These are phyloP conservation scores for Limenitis camilla DNA, from an alignment of 2,888 invertebrate genomes.

Conservation along the genomic window DNA sequence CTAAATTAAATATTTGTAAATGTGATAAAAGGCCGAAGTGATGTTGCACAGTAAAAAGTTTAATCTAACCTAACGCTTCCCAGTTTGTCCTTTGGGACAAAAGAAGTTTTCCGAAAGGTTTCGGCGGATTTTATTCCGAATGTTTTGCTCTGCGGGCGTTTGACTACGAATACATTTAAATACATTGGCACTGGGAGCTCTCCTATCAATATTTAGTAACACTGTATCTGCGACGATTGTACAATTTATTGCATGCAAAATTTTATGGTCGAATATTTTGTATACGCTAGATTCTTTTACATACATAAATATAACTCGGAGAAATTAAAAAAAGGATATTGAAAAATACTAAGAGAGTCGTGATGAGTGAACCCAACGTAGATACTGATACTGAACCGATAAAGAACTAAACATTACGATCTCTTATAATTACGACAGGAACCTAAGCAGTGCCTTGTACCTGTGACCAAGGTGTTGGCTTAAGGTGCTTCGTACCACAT, in stretches of 20 bases:
- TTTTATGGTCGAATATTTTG: too few species aligned
- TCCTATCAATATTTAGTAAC: slow-evolving; percentile 8
- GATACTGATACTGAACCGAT: too few species aligned
- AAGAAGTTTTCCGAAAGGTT: slow-evolving; percentile 41
- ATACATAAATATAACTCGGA: too few species aligned
- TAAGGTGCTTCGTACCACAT: too few species aligned
- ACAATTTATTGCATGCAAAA: neutral
- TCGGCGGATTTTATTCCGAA: slow-evolving; percentile 42
- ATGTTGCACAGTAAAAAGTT: slow-evolving; percentile 35
- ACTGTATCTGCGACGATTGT: neutral
- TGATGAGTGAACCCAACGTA: too few species aligned
- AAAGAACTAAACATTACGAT: too few species aligned
- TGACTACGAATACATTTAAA: slow-evolving; percentile 52
- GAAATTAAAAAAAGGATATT: neutral
- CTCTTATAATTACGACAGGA: too few species aligned
- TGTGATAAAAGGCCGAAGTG: slow-evolving; percentile 34
- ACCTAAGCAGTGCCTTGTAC: too few species aligned
- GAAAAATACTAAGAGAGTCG: too few species aligned
- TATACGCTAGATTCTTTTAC: too few species aligned
- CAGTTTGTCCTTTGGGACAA: slow-evolving; percentile 36
- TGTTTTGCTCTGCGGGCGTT: slow-evolving; percentile 37
- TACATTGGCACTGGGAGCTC: slow-evolving; percentile 34
- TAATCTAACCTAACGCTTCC: slow-evolving; percentile 44
- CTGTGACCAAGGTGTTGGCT: too few species aligned
- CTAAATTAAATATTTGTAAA: slow-evolving; percentile 9